A percentile compares a stretch with the other conserved stretches of the same genome.
Conservation (phyloP, 2,888 invertebrate genomes). For the Zonitis immaculata region DNA sequence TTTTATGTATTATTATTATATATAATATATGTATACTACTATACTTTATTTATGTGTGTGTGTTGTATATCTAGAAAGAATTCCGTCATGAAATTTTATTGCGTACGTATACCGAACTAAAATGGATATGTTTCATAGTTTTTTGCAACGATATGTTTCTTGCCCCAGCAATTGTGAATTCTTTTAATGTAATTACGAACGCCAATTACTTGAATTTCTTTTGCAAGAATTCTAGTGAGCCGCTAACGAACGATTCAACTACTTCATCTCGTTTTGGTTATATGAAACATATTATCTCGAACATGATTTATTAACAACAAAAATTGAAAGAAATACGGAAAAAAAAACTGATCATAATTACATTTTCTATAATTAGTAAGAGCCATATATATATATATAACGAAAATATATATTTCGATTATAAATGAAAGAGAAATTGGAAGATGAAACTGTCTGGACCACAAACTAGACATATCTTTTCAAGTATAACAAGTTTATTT, state of each 20-base stretch:
- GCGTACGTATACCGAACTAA: slow-evolving; percentile 28
- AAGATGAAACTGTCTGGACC: slow-evolving; percentile 13
- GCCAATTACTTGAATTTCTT: slow-evolving; percentile 29
- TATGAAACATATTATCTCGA: not conserved
- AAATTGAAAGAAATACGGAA: too few species aligned
- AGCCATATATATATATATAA: not conserved
- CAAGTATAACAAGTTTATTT: slow-evolving; percentile 28
- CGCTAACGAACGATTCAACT: slow-evolving; percentile 11
- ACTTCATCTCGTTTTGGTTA: slow-evolving; percentile 3
- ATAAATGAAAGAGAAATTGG: not conserved
- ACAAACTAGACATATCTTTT: slow-evolving; percentile 22
- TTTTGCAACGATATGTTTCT: slow-evolving; percentile 29
- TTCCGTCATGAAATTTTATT: slow-evolving; percentile 35
- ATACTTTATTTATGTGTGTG: slow-evolving; percentile 21
- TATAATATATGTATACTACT: not conserved
- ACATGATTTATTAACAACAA: not conserved
- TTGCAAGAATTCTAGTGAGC: slow-evolving; percentile 20
- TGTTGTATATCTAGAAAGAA: slow-evolving; percentile 29
- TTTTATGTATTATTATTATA: not conserved
- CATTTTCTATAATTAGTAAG: not conserved
- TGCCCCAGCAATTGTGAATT: slow-evolving; percentile 27
- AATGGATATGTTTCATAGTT: slow-evolving; percentile 28
- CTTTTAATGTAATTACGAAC: slow-evolving; percentile 31
- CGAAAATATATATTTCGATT: too few species aligned
- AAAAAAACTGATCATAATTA: not conserved